Conservation (phyloP, 2,797 vertebrate species). For the Acanthis flammea region DNA sequence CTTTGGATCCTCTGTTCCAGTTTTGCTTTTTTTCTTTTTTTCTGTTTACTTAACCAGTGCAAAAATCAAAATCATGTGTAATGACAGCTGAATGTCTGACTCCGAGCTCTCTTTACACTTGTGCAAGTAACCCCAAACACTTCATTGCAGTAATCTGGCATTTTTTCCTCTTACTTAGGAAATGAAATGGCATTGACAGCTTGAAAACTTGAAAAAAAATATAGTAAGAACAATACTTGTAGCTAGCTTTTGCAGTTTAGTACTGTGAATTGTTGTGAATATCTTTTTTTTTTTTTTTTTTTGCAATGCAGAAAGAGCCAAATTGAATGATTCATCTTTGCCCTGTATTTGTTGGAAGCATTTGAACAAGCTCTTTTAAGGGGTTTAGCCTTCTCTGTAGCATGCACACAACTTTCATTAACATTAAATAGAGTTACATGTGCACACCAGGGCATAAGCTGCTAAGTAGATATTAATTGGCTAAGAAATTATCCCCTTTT, state of each 20-base stretch:
- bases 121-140: not conserved
- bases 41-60: not conserved
- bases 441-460: conserved; percentile 26
- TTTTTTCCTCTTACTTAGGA: not conserved
- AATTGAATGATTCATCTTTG: conserved; percentile 32
- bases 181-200: not conserved
- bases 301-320: not conserved
- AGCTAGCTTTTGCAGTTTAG: not conserved
- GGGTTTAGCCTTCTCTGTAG: conserved; percentile 28
- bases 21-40: not conserved
- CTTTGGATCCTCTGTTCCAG: not conserved
- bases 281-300: not conserved
- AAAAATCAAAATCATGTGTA: not conserved
- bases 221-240: not conserved
- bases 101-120: not conserved
- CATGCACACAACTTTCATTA: conserved; percentile 41
- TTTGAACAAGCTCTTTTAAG: conserved; percentile 28
- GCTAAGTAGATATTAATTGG: conserved; percentile 38
- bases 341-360: not conserved
- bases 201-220: not conserved
- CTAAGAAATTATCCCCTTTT: not conserved
- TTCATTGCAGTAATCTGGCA: not conserved
- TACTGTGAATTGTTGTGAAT: not conserved
- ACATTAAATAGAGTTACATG: conserved; percentile 17
- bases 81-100: not conserved